Evolutionary conservation across 2,797 vertebrate genomes (phyloP), one percentile per base, ranked within the genome.

Genomic region (Chelon auratus): DNA sequence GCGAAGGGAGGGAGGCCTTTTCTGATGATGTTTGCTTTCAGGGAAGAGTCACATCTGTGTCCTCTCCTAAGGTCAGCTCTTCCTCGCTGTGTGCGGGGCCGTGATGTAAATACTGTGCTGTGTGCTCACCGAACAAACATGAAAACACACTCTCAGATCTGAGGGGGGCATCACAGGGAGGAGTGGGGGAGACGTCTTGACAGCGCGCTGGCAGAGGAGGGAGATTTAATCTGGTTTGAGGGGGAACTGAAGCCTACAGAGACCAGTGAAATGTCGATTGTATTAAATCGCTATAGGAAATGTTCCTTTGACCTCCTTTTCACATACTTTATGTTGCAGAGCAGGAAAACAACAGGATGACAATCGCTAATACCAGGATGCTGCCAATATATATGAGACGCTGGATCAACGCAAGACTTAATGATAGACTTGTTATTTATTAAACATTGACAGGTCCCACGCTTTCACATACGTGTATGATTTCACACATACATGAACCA

Each of bases 31-130:
- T 52, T 71, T 55, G 84, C 80, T 89, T 54, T 60, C 70, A 72
- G 78, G 68, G 63, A 87, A 57, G 53, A 85, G 78, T 75, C 84
- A 68, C 84, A 81, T 88, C 82, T 82, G 80, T 80, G 85, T 84
- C 84, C 83, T 89, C 85, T 86, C 75, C 70, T 61, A 48, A 86
- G 77, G 88, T 89, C 86, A 86, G 66, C 63, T 50, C 22, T 36
- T 75, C 62, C 68, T 72, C 22, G 2, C 65, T 67, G 26, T 50
- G 64, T 60, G 54, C 18, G 65, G 30, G 30, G 52, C 22, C 24
- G 56, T 10, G 18, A 33, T 51, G 47, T 48, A 58, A 50, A 60
- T 40, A 33, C 47, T 1, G 50, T 20, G 64, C 73, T 53, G 64
- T 75, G 64, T 30, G 58, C 51, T 56, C 17, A 3, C 43, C 18